Base-by-base conservation (phyloP, 2,113 vertebrate genomes). In the Struthidea cinerea region DNA sequence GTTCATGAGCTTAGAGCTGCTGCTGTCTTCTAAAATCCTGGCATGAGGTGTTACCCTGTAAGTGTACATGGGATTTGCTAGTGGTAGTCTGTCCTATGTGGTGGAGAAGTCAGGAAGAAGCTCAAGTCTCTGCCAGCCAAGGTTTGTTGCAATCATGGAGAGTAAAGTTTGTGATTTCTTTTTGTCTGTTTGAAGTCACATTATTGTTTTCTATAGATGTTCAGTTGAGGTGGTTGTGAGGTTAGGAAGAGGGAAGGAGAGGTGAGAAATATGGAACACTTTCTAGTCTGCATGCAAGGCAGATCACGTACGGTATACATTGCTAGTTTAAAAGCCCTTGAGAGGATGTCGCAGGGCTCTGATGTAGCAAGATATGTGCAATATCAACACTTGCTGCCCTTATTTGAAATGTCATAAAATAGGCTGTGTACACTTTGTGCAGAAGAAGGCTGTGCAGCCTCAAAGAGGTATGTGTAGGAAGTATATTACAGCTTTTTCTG, bases 291-390 rank as follows among this genome's bases (percentile, higher is more conserved):
- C 57, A 68, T 89, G 94, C 70, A 77, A 96, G 90, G 71, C 64
- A 93, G 67, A 74, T 90, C 46, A 69, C n/a, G 91, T 82, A 50
- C 30, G 61, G 19, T 59, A 39, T 63, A 61, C 5, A 6, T 30
- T 77, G 46, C 69, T 92, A 42, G 74, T 80, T 97, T 92, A 92
- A 97, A 97, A 96, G 65, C 79, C 91, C 65, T 87, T 26, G 16
- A 80, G 92, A 96, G 80, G 81, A 87, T 74, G 65, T 70, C 87
- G 61, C 42, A 79, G 80, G 73, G 76, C 47, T 95, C 73, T 92
- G 78, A 80, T 73, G 55, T 89, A 61, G 47, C 47, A 73, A 87
- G 50, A 44, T 79, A 39, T 52, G 55, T 84, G 75, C 32, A 61
- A 73, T 90, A 92, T 52, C 57, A 88, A 68, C 77, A 59, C 60